These are phyloP conservation scores for Siniperca knerii DNA, from an alignment of 2,113 vertebrate species.

Conservation along the genomic window DNA sequence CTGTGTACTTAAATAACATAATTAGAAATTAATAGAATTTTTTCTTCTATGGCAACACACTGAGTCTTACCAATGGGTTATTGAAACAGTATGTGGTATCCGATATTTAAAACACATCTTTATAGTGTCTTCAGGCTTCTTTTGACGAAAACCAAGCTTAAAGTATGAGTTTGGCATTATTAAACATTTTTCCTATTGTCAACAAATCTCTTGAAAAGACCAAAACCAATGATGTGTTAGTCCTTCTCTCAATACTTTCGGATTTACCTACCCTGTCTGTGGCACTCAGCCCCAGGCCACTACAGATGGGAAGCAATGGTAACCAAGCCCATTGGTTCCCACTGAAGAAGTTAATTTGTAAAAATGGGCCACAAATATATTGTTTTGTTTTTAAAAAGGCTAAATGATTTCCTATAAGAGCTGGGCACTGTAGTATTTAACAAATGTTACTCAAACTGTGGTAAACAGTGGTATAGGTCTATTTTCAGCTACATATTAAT, in stretches of 20 bases:
- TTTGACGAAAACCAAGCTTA: neutral
- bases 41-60: neutral
- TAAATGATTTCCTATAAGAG: neutral
- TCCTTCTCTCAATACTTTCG: no score
- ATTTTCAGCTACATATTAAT: neutral
- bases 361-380: no score
- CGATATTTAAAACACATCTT: neutral
- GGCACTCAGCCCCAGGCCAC: neutral
- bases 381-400: no score
- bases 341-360: neutral
- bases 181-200: neutral
- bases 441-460: neutral
- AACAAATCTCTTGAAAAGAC: constrained; percentile 33
- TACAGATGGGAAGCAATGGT: neutral
- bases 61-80: constrained; percentile 9
- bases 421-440: neutral
- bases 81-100: constrained; percentile 23
- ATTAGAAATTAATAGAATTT: constrained; percentile 7
- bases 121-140: neutral
- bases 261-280: neutral
- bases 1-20: constrained; percentile 12
- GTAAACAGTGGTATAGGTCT: neutral
- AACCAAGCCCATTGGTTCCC: neutral
- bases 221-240: neutral
- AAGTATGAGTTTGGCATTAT: neutral